Percentiles rank a stretch among this genome's conserved stretches.
Conservation (phyloP, 2,797 vertebrate species). For the Sorex maritimensis region DNA sequence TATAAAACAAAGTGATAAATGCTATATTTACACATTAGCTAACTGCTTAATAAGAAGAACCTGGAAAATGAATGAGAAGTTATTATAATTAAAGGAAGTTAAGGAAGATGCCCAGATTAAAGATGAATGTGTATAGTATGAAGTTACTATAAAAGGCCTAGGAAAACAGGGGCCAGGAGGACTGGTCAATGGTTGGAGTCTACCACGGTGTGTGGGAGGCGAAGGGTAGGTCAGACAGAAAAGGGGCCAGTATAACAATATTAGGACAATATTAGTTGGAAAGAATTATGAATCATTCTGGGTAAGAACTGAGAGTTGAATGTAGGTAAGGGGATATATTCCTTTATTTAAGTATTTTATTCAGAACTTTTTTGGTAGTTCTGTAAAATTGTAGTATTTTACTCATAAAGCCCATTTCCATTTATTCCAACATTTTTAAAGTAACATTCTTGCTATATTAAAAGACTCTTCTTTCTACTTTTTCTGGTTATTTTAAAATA, state of each 20-base stretch:
- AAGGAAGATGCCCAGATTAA: background rate
- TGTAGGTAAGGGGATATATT: background rate
- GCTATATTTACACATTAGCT: background rate
- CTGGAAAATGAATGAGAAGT: background rate
- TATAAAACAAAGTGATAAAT: background rate
- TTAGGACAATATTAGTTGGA: too few relatives aligned
- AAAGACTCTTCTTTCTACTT: background rate
- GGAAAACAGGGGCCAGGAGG: too few relatives aligned
- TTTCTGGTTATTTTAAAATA: conserved; percentile 49
- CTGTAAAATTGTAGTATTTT: background rate
- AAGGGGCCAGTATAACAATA: too few relatives aligned
- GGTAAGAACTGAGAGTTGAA: too few relatives aligned
- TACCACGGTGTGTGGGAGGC: too few relatives aligned
- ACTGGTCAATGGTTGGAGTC: too few relatives aligned
- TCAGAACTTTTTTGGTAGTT: background rate
- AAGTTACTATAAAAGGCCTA: too few relatives aligned
- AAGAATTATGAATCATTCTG: too few relatives aligned
- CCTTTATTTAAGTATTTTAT: background rate
- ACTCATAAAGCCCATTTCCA: background rate
- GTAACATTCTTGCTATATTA: background rate
- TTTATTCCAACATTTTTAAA: background rate
- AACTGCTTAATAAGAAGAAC: background rate
- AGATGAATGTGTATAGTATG: too few relatives aligned
- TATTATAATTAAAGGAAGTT: conserved; percentile 34
- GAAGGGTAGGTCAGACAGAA: too few relatives aligned